A percentile compares a stretch with the other conserved stretches of the same genome.
Evolutionary conservation across 2,888 invertebrate species (phyloP).

Genomic region (Catocala fraxini): DNA sequence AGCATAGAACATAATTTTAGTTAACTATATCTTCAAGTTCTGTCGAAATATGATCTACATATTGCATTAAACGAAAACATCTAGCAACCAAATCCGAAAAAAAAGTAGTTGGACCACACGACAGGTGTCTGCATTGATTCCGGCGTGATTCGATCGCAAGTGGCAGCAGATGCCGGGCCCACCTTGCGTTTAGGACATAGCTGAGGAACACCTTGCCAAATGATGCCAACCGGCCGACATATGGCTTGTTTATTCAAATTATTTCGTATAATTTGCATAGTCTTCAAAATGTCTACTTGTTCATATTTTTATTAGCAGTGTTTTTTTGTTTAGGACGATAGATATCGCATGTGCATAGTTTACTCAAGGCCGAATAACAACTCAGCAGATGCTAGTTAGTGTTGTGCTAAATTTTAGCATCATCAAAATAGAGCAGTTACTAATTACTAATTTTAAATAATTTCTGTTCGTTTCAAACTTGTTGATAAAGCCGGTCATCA

Average conservation of each 20-base stretch:
- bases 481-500: conserved; percentile 13
- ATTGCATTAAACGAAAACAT: conserved; percentile 13
- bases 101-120: conserved; percentile 23
- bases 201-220: conserved; percentile 67
- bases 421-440: conserved; percentile 1
- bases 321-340: not conserved
- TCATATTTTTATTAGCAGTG: not conserved
- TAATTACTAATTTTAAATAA: too few species aligned
- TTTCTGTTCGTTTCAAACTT: not conserved
- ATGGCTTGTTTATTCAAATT: conserved; percentile 36
- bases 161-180: conserved; percentile 72
- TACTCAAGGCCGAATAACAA: conserved; percentile 10
- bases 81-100: conserved; percentile 17
- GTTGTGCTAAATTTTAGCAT: conserved; percentile 7
- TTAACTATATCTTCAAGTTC: too few species aligned
- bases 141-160: conserved; percentile 65
- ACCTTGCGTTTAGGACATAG: conserved; percentile 64
- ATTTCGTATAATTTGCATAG: conserved; percentile 9
- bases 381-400: conserved; percentile 3
- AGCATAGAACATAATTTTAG: too few species aligned
- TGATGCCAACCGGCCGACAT: conserved; percentile 43
- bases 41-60: not conserved
- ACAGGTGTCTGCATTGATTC: conserved; percentile 80
- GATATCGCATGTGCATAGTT: conserved; percentile 5
- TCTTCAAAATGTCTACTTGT: not conserved